phyloP scores from a whole-genome alignment of 2,113 vertebrate genomes.

The Rhynchopsitta pachyrhyncha region DNA sequence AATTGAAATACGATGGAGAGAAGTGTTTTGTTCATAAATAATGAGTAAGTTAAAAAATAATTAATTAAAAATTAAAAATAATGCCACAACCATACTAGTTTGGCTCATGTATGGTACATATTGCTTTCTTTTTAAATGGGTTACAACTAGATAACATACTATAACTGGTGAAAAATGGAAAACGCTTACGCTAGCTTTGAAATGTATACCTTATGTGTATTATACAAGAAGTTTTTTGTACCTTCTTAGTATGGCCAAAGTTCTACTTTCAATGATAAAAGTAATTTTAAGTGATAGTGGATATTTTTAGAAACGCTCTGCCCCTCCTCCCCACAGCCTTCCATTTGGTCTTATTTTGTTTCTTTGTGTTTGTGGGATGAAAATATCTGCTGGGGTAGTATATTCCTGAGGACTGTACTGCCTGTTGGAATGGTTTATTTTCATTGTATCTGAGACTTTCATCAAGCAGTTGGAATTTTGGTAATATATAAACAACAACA shows the following conservation, averaged over 20 bases:
- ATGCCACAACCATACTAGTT: neutral
- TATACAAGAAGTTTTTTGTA: neutral
- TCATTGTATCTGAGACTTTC: neutral
- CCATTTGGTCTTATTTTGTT: neutral
- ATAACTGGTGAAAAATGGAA: neutral
- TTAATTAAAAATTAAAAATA: neutral
- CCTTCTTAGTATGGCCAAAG: neutral
- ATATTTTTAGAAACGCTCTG: neutral
- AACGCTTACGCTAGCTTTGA: neutral
- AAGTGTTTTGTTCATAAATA: neutral
- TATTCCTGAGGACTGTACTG: neutral
- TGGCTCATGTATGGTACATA: neutral
- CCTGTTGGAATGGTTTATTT: neutral
- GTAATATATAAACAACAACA: neutral
- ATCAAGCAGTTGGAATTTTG: neutral
- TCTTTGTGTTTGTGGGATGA: neutral
- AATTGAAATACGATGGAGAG: neutral
- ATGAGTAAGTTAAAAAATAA: neutral
- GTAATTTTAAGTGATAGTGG: neutral
- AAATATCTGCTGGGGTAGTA: neutral
- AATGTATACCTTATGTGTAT: neutral
- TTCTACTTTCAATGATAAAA: neutral
- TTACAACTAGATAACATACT: neutral
- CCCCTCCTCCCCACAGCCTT: neutral
- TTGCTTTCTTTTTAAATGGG: neutral